Percentiles rank a stretch among this genome's conserved stretches.
Evolutionary conservation across 1,140 invertebrate species (phyloP).

Genomic region (Adelges cooleyi): DNA sequence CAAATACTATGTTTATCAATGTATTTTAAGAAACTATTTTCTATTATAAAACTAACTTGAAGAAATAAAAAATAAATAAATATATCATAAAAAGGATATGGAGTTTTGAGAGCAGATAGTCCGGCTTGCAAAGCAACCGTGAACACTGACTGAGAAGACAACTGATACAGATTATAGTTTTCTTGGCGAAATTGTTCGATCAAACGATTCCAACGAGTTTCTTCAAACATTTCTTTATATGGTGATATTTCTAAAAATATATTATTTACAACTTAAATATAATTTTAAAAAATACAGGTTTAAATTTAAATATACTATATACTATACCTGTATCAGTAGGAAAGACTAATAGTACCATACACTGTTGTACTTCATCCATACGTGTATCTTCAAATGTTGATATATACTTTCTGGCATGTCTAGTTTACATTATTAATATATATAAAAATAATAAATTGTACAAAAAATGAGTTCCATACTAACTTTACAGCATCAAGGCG

Average conservation of each 20-base stretch:
- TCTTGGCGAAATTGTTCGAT: slow-evolving; percentile 85
- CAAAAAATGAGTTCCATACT: slow-evolving; percentile 29
- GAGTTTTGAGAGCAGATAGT: slow-evolving; percentile 88
- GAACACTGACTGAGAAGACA: slow-evolving; percentile 82
- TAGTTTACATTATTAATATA: slow-evolving; percentile 34
- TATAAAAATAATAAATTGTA: neutral
- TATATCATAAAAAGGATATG: slow-evolving; percentile 47
- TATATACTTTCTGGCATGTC: slow-evolving; percentile 88
- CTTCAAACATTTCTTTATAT: slow-evolving; percentile 57
- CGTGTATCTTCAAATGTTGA: slow-evolving; percentile 75
- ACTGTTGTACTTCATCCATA: slow-evolving; percentile 75
- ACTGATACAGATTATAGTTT: slow-evolving; percentile 86
- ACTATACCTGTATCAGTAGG: slow-evolving; percentile 58
- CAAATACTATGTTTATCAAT: neutral
- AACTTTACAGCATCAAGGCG: slow-evolving; percentile 76
- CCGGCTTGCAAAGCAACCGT: slow-evolving; percentile 84
- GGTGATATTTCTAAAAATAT: slow-evolving; percentile 41
- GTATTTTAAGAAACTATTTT: too few relatives aligned
- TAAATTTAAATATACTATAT: neutral
- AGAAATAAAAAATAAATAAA: too few relatives aligned
- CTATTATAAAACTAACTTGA: too few relatives aligned
- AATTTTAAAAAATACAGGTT: neutral
- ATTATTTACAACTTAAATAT: too few relatives aligned
- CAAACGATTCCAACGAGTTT: slow-evolving; percentile 64
- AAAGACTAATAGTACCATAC: slow-evolving; percentile 91